phyloP scores from a whole-genome alignment of 2,888 invertebrate species.

The Lepetodrilus schrolli region DNA sequence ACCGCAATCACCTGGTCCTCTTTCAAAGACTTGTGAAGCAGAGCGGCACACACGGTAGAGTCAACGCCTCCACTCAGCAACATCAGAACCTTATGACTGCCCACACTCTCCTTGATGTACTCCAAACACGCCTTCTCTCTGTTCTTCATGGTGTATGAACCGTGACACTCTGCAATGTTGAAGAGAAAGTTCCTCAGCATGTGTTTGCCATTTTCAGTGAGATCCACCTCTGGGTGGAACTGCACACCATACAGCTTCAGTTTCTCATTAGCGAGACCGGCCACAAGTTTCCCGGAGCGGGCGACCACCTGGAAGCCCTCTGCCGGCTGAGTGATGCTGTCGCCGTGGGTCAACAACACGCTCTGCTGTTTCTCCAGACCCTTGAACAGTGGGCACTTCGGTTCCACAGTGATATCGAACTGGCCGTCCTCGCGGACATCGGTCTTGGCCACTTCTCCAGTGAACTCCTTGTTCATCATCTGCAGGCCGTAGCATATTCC shows the following conservation, averaged over 20 bases:
- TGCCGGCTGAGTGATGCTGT: slow-evolving; percentile 93
- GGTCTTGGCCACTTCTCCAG: slow-evolving; percentile 91
- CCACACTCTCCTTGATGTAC: slow-evolving; percentile 91
- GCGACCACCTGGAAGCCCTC: slow-evolving; percentile 91
- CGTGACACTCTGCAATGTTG: slow-evolving; percentile 89
- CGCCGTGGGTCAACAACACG: slow-evolving; percentile 97
- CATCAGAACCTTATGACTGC: slow-evolving; percentile 92
- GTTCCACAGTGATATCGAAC: slow-evolving; percentile 90
- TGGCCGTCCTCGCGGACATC: slow-evolving; percentile 95
- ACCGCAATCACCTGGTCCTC: slow-evolving; percentile 92
- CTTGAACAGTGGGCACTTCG: slow-evolving; percentile 91
- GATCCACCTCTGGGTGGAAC: slow-evolving; percentile 98
- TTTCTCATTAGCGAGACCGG: slow-evolving; percentile 89
- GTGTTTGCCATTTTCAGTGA: slow-evolving; percentile 90
- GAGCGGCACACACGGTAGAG: slow-evolving; percentile 98
- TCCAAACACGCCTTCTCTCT: slow-evolving; percentile 93
- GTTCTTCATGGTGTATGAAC: slow-evolving; percentile 90
- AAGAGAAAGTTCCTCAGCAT: slow-evolving; percentile 97
- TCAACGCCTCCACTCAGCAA: slow-evolving; percentile 98
- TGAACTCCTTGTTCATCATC: slow-evolving; percentile 97
- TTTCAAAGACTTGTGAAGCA: slow-evolving; percentile 90
- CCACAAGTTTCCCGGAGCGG: slow-evolving; percentile 75
- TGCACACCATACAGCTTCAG: slow-evolving; percentile 88
- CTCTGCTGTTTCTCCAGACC: slow-evolving; percentile 89
- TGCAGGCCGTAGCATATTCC: slow-evolving; percentile 99